Evolutionary conservation across 2,888 invertebrate genomes (phyloP).

Genomic region (Eristalis tenax): DNA sequence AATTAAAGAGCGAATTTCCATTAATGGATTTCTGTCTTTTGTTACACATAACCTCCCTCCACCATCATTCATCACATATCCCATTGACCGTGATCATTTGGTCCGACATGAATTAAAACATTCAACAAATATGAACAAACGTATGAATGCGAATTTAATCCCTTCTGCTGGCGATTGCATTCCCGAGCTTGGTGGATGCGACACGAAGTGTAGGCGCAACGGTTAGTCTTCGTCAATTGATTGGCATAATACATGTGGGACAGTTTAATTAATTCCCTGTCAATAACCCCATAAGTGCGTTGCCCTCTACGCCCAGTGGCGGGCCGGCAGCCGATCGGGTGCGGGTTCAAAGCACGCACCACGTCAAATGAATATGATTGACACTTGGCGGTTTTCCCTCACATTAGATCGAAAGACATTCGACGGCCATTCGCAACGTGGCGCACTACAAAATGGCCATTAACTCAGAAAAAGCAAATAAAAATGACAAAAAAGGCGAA

Average conservation of each 20-base stretch:
- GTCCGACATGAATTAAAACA: constrained; percentile 10
- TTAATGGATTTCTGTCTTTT: constrained; percentile 14
- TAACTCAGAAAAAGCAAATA: constrained; percentile 12
- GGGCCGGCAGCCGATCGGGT: neutral
- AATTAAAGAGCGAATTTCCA: neutral
- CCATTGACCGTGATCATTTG: too few relatives aligned
- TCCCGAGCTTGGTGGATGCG: neutral
- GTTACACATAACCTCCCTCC: neutral
- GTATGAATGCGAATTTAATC: constrained; percentile 33
- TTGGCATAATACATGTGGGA: constrained; percentile 69
- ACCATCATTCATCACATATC: too few relatives aligned
- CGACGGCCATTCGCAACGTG: constrained; percentile 6
- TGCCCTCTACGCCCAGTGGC: constrained; percentile 9
- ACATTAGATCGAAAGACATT: constrained; percentile 29
- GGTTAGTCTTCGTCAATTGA: constrained; percentile 61
- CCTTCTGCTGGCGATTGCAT: constrained; percentile 42
- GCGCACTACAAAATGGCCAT: constrained; percentile 29
- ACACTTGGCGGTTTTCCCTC: constrained; percentile 54
- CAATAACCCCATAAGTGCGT: constrained; percentile 24
- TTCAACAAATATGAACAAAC: constrained; percentile 6
- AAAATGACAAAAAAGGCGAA: neutral
- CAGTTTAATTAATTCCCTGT: constrained; percentile 69
- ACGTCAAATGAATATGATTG: constrained; percentile 55
- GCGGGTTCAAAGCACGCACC: constrained; percentile 9
- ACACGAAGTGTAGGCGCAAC: neutral